Percentiles rank a stretch among this genome's conserved stretches.
These are phyloP conservation scores for Chitala chitala DNA, from an alignment of 2,113 vertebrate genomes.

Conservation along the genomic window DNA sequence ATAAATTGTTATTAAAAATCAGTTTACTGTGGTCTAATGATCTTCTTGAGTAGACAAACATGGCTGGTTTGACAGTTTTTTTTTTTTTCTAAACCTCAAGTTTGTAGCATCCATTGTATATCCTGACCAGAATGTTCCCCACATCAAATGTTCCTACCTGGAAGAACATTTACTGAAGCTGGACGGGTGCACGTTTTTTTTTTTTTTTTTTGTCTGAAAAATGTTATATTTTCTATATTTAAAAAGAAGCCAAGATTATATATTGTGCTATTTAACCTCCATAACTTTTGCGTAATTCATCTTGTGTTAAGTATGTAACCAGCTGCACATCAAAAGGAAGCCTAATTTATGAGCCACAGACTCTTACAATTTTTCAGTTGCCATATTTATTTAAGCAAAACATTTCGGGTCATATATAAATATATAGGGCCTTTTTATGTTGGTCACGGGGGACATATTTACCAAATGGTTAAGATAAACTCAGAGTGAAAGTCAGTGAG, in stretches of 20 bases:
- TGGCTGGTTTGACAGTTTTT: too few species aligned
- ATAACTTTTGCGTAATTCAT: constrained; percentile 50
- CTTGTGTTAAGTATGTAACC: constrained; percentile 58
- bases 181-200: not conserved
- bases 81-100: too few species aligned
- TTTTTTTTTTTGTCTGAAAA: not conserved
- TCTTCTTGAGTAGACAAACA: too few species aligned
- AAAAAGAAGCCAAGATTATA: constrained; percentile 33
- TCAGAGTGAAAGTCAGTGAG: constrained; percentile 37
- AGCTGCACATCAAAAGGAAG: constrained; percentile 65
- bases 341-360: constrained; percentile 59
- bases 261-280: constrained; percentile 50
- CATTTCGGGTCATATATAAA: constrained; percentile 52
- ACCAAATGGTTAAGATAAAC: constrained; percentile 41
- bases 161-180: not conserved
- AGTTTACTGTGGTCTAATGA: too few species aligned
- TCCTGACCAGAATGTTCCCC: too few species aligned
- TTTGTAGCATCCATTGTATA: too few species aligned
- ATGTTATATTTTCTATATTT: not conserved
- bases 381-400: constrained; percentile 65
- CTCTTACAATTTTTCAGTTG: constrained; percentile 55
- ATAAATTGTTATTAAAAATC: too few species aligned
- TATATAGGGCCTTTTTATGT: constrained; percentile 59
- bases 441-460: constrained; percentile 41
- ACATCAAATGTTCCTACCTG: too few species aligned